These are phyloP conservation scores for Motacilla alba DNA, from an alignment of 2,113 vertebrate species.

Conservation along the genomic window DNA sequence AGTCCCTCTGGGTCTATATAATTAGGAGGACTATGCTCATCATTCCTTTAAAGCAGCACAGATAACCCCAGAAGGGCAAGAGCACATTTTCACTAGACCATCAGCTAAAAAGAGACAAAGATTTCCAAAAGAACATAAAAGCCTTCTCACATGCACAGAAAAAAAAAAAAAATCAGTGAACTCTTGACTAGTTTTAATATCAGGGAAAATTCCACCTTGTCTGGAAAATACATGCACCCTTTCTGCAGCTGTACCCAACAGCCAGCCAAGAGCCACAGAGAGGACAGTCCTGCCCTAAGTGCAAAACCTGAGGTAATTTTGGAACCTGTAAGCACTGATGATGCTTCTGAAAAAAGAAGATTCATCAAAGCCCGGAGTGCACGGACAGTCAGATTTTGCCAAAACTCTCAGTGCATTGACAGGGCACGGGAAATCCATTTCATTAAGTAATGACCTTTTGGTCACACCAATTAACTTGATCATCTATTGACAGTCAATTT, in stretches of 20 bases:
- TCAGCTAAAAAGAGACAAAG: neutral
- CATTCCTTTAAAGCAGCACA: neutral
- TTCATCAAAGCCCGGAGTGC: neutral
- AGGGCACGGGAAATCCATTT: neutral
- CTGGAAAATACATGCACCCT: neutral
- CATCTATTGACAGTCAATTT: neutral
- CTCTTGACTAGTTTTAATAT: neutral
- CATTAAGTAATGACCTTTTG: neutral
- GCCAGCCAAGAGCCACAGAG: neutral
- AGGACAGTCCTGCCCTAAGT: neutral
- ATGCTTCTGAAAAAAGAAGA: neutral
- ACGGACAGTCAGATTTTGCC: neutral
- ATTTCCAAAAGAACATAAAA: neutral
- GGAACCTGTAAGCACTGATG: neutral
- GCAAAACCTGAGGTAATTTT: neutral
- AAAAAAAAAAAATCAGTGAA: neutral
- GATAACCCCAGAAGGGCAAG: neutral
- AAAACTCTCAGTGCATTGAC: neutral
- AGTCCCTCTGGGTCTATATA: neutral
- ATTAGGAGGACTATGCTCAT: neutral
- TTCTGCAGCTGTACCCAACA: neutral
- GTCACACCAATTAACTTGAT: conserved; percentile 28
- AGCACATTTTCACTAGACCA: neutral
- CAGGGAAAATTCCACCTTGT: neutral
- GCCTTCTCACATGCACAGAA: neutral